phyloP scores from a whole-genome alignment of 2,113 vertebrate genomes.

The Rhinoderma darwinii region DNA sequence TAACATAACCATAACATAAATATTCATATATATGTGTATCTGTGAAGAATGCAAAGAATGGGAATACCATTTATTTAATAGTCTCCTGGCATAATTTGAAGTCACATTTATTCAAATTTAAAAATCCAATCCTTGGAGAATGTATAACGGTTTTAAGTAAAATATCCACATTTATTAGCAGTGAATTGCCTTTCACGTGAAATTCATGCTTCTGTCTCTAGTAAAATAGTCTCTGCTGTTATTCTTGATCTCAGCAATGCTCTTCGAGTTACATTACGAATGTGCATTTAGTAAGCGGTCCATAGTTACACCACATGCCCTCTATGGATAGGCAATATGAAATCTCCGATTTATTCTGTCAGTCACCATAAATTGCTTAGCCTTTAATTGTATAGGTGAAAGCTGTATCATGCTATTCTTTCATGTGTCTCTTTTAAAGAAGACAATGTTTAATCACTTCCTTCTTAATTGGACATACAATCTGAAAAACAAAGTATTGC shows the following conservation, averaged over 20 bases:
- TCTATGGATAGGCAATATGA: conserved; percentile 11
- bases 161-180: conserved; percentile 26
- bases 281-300: conserved; percentile 28
- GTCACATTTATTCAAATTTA: conserved; percentile 8
- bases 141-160: conserved; percentile 22
- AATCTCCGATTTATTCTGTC: neutral
- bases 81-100: conserved; percentile 22
- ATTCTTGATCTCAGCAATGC: conserved; percentile 42
- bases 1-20: conserved; percentile 15
- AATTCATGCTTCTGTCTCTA: conserved; percentile 17
- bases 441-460: conserved; percentile 11
- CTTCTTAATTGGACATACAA: neutral
- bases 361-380: neutral
- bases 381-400: conserved; percentile 18
- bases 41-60: conserved; percentile 27
- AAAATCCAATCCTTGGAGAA: conserved; percentile 16
- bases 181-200: neutral
- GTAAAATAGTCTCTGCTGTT: conserved; percentile 2
- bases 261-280: neutral
- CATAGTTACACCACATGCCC: conserved; percentile 19
- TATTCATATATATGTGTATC: conserved; percentile 27
- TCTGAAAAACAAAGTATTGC: conserved; percentile 7
- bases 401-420: neutral
- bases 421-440: neutral
- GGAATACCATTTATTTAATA: conserved; percentile 37